Percentiles rank a stretch among this genome's conserved stretches.
These are phyloP conservation scores for Chromobotia macracanthus DNA, from an alignment of 2,797 vertebrate genomes.

Conservation along the genomic window DNA sequence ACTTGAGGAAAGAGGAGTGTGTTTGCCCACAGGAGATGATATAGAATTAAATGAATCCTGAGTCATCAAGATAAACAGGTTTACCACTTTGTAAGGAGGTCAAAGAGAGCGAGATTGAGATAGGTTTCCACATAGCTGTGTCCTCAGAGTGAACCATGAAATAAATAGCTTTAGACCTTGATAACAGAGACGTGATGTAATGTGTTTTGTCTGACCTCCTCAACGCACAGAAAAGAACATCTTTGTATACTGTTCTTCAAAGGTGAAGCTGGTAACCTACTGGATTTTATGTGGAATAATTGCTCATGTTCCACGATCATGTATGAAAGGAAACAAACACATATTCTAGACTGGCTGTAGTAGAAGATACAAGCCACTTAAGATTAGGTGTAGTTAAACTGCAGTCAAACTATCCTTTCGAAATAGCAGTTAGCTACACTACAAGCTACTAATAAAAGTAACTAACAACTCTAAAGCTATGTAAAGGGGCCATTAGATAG, in stretches of 20 bases:
- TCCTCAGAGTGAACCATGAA: constrained; percentile 35
- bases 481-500: too few species aligned
- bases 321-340: not conserved
- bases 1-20: constrained; percentile 15
- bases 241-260: constrained; percentile 9
- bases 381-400: not conserved
- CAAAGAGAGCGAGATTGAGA: not conserved
- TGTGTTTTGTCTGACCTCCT: not conserved
- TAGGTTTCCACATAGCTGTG: constrained; percentile 9
- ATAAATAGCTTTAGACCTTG: constrained; percentile 33
- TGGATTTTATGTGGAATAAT: not conserved
- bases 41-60: constrained; percentile 11
- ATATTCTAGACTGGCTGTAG: not conserved
- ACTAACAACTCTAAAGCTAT: not conserved
- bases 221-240: not conserved
- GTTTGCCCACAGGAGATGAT: constrained; percentile 21
- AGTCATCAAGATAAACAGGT: constrained; percentile 31
- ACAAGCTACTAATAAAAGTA: not conserved
- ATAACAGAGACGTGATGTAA: constrained; percentile 13
- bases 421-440: not conserved
- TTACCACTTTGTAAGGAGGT: not conserved
- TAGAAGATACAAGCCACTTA: not conserved
- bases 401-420: too few species aligned
- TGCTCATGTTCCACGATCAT: not conserved
- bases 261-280: not conserved